Evolutionary conservation across 1,140 invertebrate genomes (phyloP), one percentile per base, ranked within the genome.

Genomic region (Lepidurus packardi): DNA sequence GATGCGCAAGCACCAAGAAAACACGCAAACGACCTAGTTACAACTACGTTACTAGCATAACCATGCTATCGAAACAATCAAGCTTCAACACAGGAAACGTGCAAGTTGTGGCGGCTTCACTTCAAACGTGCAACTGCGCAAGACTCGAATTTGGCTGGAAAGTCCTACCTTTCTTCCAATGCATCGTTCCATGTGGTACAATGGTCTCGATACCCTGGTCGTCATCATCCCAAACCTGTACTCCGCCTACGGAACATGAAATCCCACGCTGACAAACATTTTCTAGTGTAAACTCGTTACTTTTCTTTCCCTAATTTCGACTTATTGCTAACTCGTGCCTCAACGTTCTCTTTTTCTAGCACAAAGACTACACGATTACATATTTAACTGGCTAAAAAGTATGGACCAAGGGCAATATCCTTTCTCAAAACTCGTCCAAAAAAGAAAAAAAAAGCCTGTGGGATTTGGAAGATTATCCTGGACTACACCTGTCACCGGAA

Each of bases 401-500:
- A 34, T 34, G 34, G 74, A 78, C 43, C 41, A 73, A 3, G 74
- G 53, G n/a, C 74, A 43, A 34, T 78, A 73, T 34, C 74, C 43
- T 43, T 41, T n/a, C 53, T 78, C 77, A n/a, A 78, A 73, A 73
- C 73, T 34, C 43, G 77, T 43, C n/a, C 77, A 43, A 11, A 78
- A 42, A 41, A 34, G 34, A 34, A 34, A 34, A 34, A 34, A 34
- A 34, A 34, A 34, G 34, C 3, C 34, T 34, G 77, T 73, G 7
- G 43, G 9, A 16, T 78, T 25, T 16, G 43, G 79, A 79, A 44
- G 82, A 82, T 78, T 83, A 83, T 79, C 82, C 83, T 74, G 81
- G 80, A 34, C n/a, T 16, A 21, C 73, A 81, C 80, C 65, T 78
- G 13, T 74, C 11, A 78, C 78, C 16, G 65, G 34, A 24, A 42